A percentile compares a stretch with the other conserved stretches of the same genome.
Conservation (phyloP, 2,113 vertebrate genomes). For the Chamaetylas fuelleborni region DNA sequence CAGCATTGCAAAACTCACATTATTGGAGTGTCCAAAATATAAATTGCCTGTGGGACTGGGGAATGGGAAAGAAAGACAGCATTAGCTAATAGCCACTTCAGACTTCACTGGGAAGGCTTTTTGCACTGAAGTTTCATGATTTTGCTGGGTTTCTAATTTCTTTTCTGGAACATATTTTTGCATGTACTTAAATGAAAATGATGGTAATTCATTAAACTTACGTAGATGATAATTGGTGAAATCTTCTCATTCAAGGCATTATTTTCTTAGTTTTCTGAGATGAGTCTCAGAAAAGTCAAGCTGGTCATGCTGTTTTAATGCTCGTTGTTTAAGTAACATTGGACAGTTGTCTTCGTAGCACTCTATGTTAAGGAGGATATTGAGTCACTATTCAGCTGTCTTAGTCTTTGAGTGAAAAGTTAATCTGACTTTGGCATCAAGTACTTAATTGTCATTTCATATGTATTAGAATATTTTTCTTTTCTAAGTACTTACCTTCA, state of each 20-base stretch:
- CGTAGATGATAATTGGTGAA: fast-evolving
- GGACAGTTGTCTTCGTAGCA: neutral
- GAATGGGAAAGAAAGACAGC: neutral
- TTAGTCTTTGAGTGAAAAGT: neutral
- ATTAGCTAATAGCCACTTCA: neutral
- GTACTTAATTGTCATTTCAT: neutral
- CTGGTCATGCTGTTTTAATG: neutral
- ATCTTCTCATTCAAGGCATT: neutral
- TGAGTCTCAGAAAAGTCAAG: neutral
- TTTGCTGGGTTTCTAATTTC: neutral
- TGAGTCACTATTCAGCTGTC: neutral
- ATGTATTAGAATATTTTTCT: neutral
- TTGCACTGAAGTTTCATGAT: neutral
- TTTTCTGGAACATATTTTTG: neutral
- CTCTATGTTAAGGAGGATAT: neutral
- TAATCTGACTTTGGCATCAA: neutral
- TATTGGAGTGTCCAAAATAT: neutral
- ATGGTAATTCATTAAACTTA: neutral
- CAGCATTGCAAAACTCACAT: neutral
- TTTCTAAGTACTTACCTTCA: neutral
- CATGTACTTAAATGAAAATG: neutral
- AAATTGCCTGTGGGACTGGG: neutral
- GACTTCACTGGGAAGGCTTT: neutral
- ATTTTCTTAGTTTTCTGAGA: neutral
- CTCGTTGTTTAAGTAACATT: fast-evolving